Conservation (phyloP, 2,888 invertebrate species). For the Trissolcus japonicus region DNA sequence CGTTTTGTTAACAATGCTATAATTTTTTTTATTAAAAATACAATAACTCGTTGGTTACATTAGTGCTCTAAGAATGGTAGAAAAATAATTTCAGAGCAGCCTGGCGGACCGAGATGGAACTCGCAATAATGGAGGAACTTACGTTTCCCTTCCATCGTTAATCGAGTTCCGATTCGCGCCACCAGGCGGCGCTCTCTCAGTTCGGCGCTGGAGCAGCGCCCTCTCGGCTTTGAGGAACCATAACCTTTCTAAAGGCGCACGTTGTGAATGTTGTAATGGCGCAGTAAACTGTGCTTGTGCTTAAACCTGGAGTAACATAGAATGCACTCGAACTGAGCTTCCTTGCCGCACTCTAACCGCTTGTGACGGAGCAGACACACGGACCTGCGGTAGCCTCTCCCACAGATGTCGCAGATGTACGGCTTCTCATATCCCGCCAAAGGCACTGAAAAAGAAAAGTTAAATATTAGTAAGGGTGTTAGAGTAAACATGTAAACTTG, state of each 20-base stretch:
- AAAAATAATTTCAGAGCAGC: too few relatives aligned
- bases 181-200: too few relatives aligned
- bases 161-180: too few relatives aligned
- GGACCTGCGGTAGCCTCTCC: slow-evolving; percentile 67
- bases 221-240: neutral
- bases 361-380: slow-evolving; percentile 75
- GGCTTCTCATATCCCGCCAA: slow-evolving; percentile 58
- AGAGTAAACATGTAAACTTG: neutral
- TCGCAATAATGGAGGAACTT: too few relatives aligned
- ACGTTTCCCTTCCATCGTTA: too few relatives aligned
- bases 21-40: too few relatives aligned
- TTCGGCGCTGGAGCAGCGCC: neutral
- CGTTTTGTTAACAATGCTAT: too few relatives aligned
- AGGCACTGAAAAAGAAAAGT: slow-evolving; percentile 65
- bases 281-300: slow-evolving; percentile 71
- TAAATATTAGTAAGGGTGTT: slow-evolving; percentile 27
- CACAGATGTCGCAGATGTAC: slow-evolving; percentile 70
- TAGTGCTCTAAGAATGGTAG: too few relatives aligned
- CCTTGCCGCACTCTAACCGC: slow-evolving; percentile 77
- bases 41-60: too few relatives aligned
- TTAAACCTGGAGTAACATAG: slow-evolving; percentile 74
- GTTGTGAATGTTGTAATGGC: slow-evolving; percentile 68
- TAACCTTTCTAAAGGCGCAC: slow-evolving; percentile 23
- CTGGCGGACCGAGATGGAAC: too few relatives aligned
- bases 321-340: slow-evolving; percentile 76